A percentile compares a stretch with the other conserved stretches of the same genome.
Conservation (phyloP, 1,140 invertebrate species). For the Dendrolimus punctatus region DNA sequence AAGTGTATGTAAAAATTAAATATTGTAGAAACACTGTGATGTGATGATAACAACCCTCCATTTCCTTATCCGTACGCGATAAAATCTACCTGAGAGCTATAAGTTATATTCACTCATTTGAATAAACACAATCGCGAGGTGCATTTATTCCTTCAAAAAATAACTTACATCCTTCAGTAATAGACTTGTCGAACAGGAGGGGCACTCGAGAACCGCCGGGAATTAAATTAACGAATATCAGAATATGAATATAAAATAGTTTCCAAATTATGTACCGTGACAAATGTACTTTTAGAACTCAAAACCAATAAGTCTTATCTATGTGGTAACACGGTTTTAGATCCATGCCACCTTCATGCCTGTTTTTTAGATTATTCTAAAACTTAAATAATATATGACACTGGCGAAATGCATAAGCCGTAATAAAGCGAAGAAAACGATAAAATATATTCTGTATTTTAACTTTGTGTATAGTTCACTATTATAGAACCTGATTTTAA, state of each 20-base stretch:
- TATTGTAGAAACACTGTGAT: neutral
- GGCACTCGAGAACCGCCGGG: constrained; percentile 2
- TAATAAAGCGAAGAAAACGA: no score
- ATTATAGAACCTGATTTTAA: no score
- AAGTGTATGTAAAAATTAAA: constrained; percentile 1
- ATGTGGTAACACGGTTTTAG: no score
- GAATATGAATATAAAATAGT: constrained; percentile 17
- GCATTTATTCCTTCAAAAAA: constrained; percentile 37
- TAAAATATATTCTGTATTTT: no score
- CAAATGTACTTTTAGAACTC: neutral
- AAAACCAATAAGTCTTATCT: no score
- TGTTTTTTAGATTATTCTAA: no score
- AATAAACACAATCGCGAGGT: constrained; percentile 39
- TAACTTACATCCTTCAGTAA: constrained; percentile 36
- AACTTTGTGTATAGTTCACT: no score
- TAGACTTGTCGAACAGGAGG: constrained; percentile 8
- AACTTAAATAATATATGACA: no score
- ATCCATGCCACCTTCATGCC: no score
- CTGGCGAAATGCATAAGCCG: no score
- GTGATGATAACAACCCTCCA: constrained; percentile 48
- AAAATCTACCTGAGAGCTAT: constrained; percentile 42
- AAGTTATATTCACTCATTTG: constrained; percentile 39
- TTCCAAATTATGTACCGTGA: neutral
- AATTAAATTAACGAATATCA: constrained; percentile 21
- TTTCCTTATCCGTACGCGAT: constrained; percentile 62